A percentile compares a stretch with the other conserved stretches of the same genome.
Evolutionary conservation across 1,140 invertebrate species (phyloP).

Genomic region (Nasonia vitripennis): DNA sequence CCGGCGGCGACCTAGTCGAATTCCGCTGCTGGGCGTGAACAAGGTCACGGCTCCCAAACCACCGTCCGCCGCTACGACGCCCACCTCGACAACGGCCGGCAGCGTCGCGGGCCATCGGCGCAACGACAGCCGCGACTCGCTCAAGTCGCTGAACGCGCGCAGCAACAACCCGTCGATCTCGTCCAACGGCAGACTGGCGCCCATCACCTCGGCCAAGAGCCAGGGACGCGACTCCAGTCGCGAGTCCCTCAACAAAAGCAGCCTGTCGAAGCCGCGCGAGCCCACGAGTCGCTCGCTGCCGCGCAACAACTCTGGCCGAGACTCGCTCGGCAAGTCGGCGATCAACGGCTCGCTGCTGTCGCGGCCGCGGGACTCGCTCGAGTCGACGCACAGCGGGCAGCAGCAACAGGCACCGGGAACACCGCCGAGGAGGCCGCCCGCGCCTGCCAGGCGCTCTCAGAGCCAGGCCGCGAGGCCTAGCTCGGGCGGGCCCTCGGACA

Average conservation of each 20-base stretch:
- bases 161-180: conserved; percentile 41
- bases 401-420: conserved; percentile 59
- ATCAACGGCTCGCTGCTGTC: conserved; percentile 61
- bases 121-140: conserved; percentile 78
- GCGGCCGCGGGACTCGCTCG: conserved; percentile 66
- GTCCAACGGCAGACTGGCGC: background rate
- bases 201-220: background rate
- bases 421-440: conserved; percentile 66
- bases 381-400: conserved; percentile 56
- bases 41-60: conserved; percentile 77
- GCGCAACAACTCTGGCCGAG: conserved; percentile 67
- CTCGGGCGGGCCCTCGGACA: background rate
- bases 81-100: conserved; percentile 77
- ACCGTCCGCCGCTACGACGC: conserved; percentile 69
- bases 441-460: conserved; percentile 70
- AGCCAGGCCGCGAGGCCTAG: conserved; percentile 23
- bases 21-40: conserved; percentile 79
- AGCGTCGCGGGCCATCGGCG: conserved; percentile 67
- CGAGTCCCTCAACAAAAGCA: conserved; percentile 77
- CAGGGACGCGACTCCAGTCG: conserved; percentile 71
- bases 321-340: conserved; percentile 66
- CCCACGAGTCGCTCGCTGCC: conserved; percentile 68
- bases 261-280: conserved; percentile 52
- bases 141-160: conserved; percentile 68
- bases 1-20: conserved; percentile 81